Evolutionary conservation across 2,888 invertebrate genomes (phyloP).

Genomic region (Ommatoiulus sabulosus): DNA sequence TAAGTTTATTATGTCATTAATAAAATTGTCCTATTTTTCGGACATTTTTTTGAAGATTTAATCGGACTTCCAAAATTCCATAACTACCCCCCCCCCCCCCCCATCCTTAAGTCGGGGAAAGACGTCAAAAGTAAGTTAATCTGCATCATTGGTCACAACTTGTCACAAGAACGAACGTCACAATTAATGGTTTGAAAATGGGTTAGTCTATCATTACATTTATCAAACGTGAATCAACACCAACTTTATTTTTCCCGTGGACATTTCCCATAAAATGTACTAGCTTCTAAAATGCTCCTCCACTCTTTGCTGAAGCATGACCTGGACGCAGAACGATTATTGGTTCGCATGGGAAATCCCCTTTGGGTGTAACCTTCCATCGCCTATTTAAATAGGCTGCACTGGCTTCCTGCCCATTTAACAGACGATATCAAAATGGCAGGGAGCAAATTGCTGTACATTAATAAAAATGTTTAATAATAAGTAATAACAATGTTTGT

Average conservation of each 20-base stretch:
- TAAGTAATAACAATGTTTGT: slow-evolving; percentile 21
- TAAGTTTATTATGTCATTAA: too few species aligned
- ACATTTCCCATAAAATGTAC: not conserved
- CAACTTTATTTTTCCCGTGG: not conserved
- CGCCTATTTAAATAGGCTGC: slow-evolving; percentile 11
- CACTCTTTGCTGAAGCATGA: not conserved
- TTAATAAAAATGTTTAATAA: slow-evolving; percentile 20
- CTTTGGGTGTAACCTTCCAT: slow-evolving; percentile 22
- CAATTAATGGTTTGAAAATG: too few species aligned
- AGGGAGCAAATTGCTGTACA: slow-evolving; percentile 21
- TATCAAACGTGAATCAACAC: not conserved
- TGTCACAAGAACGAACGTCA: too few species aligned
- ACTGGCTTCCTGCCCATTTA: slow-evolving; percentile 14
- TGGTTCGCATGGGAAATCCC: slow-evolving; percentile 17
- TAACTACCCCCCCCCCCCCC: too few species aligned
- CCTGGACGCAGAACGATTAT: not conserved
- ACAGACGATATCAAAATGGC: not conserved
- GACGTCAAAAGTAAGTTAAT: too few species aligned
- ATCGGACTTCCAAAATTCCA: too few species aligned
- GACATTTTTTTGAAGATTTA: too few species aligned
- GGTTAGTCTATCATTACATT: too few species aligned
- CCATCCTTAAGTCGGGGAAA: too few species aligned
- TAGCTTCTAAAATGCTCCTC: not conserved
- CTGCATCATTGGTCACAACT: too few species aligned
- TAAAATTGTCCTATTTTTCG: too few species aligned